Conservation (phyloP, 1,140 invertebrate genomes). For the Cyrtorhinus lividipennis region DNA sequence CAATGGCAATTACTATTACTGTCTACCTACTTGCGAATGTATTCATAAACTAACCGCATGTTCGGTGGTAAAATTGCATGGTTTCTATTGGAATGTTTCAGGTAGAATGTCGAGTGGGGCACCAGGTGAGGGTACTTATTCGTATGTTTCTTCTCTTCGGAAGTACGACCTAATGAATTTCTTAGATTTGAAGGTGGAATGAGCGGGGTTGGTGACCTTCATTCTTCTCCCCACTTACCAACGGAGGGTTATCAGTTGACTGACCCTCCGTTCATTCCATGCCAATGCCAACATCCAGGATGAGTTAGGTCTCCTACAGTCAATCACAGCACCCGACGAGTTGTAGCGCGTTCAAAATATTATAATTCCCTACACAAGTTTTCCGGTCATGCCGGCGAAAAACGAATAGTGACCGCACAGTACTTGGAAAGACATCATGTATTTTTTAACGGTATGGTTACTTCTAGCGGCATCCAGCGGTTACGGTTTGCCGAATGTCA, state of each 20-base stretch:
- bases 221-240: background rate
- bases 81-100: slow-evolving; percentile 1
- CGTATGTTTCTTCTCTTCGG: background rate
- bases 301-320: too few species aligned
- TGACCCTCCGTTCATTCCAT: slow-evolving; percentile 1
- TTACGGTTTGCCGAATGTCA: background rate
- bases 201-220: background rate
- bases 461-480: background rate
- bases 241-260: slow-evolving; percentile 1
- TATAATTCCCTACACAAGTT: too few species aligned
- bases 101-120: background rate
- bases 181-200: background rate
- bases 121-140: background rate
- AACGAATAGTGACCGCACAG: too few species aligned
- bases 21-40: too few species aligned
- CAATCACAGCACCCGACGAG: too few species aligned
- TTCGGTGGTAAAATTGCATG: background rate
- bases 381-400: too few species aligned
- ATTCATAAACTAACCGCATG: background rate
- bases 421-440: too few species aligned
- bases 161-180: too few species aligned
- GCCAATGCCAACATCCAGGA: too few species aligned
- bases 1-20: too few species aligned
- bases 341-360: too few species aligned
- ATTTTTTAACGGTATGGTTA: background rate